These are phyloP conservation scores for Amphiura filiformis DNA, from an alignment of 35 echinoderm and acorn worm species.

Conservation along the genomic window DNA sequence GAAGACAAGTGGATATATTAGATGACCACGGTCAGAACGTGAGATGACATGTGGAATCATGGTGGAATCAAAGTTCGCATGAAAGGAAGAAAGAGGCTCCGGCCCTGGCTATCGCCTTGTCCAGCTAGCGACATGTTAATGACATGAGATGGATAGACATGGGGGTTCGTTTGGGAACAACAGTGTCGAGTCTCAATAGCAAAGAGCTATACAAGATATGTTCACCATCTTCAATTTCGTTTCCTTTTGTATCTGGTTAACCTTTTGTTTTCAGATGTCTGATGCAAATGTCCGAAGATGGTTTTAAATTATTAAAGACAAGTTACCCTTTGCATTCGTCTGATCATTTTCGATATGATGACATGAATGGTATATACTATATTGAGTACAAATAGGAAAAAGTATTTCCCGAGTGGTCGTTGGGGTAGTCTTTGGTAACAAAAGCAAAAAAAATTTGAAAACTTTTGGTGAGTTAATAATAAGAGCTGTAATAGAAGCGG, in stretches of 20 bases:
- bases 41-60: not conserved
- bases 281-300: too few species aligned
- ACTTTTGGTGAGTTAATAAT: too few species aligned
- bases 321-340: too few species aligned
- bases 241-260: not conserved
- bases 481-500: too few species aligned
- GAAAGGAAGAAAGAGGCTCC: slow-evolving; percentile 10
- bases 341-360: too few species aligned
- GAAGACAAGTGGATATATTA: not conserved
- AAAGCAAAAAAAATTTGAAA: too few species aligned
- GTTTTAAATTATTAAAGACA: too few species aligned
- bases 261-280: too few species aligned
- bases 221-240: not conserved
- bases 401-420: too few species aligned
- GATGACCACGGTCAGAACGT: not conserved
- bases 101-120: not conserved
- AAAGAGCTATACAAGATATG: not conserved
- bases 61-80: not conserved
- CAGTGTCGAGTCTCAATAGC: not conserved
- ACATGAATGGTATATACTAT: too few species aligned
- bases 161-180: not conserved
- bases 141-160: not conserved
- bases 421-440: too few species aligned
- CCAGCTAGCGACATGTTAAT: not conserved
- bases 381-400: too few species aligned